Conservation (phyloP, 2,797 vertebrate species). For the Botia kubotai region DNA sequence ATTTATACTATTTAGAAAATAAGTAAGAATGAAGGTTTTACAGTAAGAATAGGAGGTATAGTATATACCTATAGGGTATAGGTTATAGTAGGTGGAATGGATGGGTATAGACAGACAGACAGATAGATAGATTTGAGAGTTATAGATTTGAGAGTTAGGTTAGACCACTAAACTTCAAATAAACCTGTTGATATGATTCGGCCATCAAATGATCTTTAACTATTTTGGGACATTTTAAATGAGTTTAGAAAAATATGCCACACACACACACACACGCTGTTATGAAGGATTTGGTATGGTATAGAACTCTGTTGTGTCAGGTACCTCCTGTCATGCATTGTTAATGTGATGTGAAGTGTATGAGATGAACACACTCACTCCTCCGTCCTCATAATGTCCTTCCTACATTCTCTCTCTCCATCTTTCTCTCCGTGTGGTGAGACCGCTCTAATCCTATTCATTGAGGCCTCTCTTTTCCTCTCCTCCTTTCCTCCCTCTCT, state of each 20-base stretch:
- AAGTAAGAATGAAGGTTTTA: too few species aligned
- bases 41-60: too few species aligned
- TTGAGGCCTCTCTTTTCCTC: conserved; percentile 58
- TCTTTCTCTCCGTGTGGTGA: conserved; percentile 45
- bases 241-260: background rate
- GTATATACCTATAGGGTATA: too few species aligned
- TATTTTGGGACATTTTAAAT: too few species aligned
- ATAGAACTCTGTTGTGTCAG: conserved; percentile 97
- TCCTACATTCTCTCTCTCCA: conserved; percentile 55
- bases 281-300: conserved; percentile 84
- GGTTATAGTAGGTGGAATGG: too few species aligned
- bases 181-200: too few species aligned
- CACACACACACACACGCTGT: background rate
- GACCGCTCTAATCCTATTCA: conserved; percentile 61
- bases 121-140: too few species aligned
- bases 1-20: too few species aligned
- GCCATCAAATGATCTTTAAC: too few species aligned
- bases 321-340: conserved; percentile 97
- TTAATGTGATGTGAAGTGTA: conserved; percentile 92
- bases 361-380: conserved; percentile 80
- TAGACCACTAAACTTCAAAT: too few species aligned
- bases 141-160: too few species aligned
- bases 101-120: too few species aligned
- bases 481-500: conserved; percentile 57
- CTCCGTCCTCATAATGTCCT: conserved; percentile 72